Evolutionary conservation across 2,888 invertebrate species (phyloP), one percentile per base, ranked within the genome.

Genomic region (Parnassius smintheus): DNA sequence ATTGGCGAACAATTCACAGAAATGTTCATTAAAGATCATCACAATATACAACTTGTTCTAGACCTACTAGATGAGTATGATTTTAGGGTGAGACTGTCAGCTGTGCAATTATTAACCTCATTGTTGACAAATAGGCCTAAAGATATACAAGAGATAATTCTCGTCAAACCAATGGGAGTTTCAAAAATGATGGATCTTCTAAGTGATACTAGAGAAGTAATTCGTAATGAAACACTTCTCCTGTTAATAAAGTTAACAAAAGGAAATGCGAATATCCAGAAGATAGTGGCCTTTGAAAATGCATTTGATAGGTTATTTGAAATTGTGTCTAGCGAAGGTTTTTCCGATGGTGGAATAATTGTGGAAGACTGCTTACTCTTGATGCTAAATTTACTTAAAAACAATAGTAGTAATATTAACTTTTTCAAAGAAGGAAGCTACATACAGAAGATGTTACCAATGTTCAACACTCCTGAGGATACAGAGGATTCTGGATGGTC

Each of bases 271-370:
- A 99, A 98, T 83, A 98, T 99, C 75, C 99, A 99, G 84, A 99
- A 99, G 90, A 99, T 99, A 75, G 98, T 99, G 0, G 99, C 99
- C 0, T 99, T 99, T 83, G 99, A 99, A 85, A 99, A 99, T 88
- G 98, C 98, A 0, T 99, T 99, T 80, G 99, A 99, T 84, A 94
- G 97, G 70, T 92, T 99, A 42, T 96, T 99, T 72, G 98, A 98
- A 81, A 98, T 99, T 10, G 96, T 99, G 11, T 93, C 93, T 2
- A 95, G 96, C 64, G 99, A 99, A 86, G 98, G 98, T 3, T 96
- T 95, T 73, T 96, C 97, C 1, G 98, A 98, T 81, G 99, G 98
- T 55, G 98, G 98, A 66, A 98, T 99, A 61, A 98, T 99, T 0
- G 99, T 99, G 0, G 99, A 99, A 92, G 99, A 99, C 86, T 99